A percentile compares a stretch with the other conserved stretches of the same genome.
Evolutionary conservation across 2,113 vertebrate species (phyloP).

Genomic region (Petroica traversi): DNA sequence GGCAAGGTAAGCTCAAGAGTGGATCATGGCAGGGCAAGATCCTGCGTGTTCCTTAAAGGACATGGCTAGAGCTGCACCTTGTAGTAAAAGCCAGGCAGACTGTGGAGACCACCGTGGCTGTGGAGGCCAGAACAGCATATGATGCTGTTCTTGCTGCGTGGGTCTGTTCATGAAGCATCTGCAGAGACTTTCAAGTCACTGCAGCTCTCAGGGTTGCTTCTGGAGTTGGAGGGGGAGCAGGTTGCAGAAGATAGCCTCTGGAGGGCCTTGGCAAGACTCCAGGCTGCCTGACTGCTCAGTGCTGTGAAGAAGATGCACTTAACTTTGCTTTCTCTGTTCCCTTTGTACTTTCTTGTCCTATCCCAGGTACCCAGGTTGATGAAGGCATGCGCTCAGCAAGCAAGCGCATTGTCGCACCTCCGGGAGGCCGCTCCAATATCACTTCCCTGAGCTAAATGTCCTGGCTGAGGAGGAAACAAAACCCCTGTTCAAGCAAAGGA

Average conservation of each 20-base stretch:
- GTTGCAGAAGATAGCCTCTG: background rate
- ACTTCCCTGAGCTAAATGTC: constrained; percentile 91
- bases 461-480: constrained; percentile 35
- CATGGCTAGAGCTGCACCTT: background rate
- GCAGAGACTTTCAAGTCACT: background rate
- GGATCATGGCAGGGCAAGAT: background rate
- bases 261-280: background rate
- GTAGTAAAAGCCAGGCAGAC: background rate
- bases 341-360: background rate
- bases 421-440: constrained; percentile 97
- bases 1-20: background rate
- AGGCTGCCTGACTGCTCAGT: background rate
- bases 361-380: constrained; percentile 74
- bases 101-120: background rate
- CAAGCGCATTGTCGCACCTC: constrained; percentile 92
- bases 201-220: rapidly evolving
- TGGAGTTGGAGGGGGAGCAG: background rate
- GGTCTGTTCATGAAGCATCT: rapidly evolving
- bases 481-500: constrained; percentile 74
- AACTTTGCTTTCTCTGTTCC: background rate
- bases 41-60: background rate
- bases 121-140: background rate
- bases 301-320: background rate
- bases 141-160: rapidly evolving
- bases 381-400: constrained; percentile 89